Base-by-base conservation (phyloP, 2,888 invertebrate genomes). In the Cactoblastis cactorum region DNA sequence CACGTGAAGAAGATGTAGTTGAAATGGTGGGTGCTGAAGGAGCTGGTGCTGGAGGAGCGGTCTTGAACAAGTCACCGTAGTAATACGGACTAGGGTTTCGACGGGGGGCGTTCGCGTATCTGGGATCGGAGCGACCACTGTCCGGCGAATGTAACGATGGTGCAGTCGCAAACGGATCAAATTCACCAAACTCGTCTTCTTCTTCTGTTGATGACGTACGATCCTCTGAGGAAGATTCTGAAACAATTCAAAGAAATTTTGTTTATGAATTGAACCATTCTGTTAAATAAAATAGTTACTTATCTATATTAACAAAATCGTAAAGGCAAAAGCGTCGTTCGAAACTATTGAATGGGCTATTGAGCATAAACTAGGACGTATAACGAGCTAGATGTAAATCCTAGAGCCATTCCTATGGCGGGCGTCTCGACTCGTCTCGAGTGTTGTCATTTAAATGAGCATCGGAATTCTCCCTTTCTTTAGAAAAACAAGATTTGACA, bases 11-110 rank as follows among this genome's bases (percentile, higher is more conserved):
- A 17, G 81, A 80, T 50, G 80, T 81, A 1, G 85, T 78, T n/a
- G 86, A 83, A 53, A 80, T 79, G 28, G 81, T 84, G 37, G 85
- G 87, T 45, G 83, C 86, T 54, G 88, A 93, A 19, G 94, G 92
- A 58, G 74, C 70, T 18, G 80, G 73, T 19, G 75, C 71, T 18
- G 81, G 74, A 22, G 91, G 87, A 0, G 74, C 61, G 41, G 91
- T 90, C 83, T 78, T 91, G 67, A 94, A 93, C 49, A 95, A 80
- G 71, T 95, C 95, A 0, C 95, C 94, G 92, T 95, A 95, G 67
- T 95, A 95, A 72, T 95, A 95, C 0, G 95, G 95, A 51, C 95
- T 95, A 9, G 95, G 95, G 71, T 95, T 95, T 32, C 95, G 91
- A 58, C 91, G 75, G 55, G 92, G 87, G 9, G 91, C 74, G 92